Base-by-base conservation (phyloP, 2,797 vertebrate genomes). In the Ambastaia sidthimunki region DNA sequence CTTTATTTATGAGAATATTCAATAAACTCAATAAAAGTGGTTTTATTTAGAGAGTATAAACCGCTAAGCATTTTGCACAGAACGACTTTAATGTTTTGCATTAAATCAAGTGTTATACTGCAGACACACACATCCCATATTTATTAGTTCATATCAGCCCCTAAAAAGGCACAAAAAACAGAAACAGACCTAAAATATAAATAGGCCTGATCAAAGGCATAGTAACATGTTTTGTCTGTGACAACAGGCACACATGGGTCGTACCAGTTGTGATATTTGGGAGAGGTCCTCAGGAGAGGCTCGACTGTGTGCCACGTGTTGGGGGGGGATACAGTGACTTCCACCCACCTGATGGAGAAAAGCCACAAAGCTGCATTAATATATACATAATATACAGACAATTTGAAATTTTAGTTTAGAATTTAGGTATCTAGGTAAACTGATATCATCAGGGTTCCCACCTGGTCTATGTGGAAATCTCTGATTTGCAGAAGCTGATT, bases 401-500 rank as follows among this genome's bases (percentile, higher is more conserved):
- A 63, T n/a, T 12, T 18, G 28, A 65, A 65, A 3, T 28, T 28
- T 28, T 28, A 28, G 6, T 5, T 37, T 37, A 7, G 1, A 37
- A 37, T 37, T 37, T 37, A 37, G 34, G 34, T 37, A 37, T 28
- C 41, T 28, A 41, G 48, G 10, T 18, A 13, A 31, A 48, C 0
- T 76, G 12, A 41, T 34, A 54, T 31, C 28, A 28, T 28, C 28
- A 28, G 28, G 28, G 28, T 72, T 37, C 86, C 90, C 88, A 96
- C 96, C 93, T 96, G 91, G 83, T 96, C 92, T 1, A 92, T 92
- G 21, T 91, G 72, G 81, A 98, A 94, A 34, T 93, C 88, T 0
- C 89, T 87, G 74, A 98, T 94, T 83, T 95, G 91, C 80, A 99
- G 89, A 47, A 99, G 93, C 25, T 95, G 95, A 90, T 96, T 99